Evolutionary conservation across 2,888 invertebrate genomes (phyloP).

Genomic region (Baronia brevicornis): DNA sequence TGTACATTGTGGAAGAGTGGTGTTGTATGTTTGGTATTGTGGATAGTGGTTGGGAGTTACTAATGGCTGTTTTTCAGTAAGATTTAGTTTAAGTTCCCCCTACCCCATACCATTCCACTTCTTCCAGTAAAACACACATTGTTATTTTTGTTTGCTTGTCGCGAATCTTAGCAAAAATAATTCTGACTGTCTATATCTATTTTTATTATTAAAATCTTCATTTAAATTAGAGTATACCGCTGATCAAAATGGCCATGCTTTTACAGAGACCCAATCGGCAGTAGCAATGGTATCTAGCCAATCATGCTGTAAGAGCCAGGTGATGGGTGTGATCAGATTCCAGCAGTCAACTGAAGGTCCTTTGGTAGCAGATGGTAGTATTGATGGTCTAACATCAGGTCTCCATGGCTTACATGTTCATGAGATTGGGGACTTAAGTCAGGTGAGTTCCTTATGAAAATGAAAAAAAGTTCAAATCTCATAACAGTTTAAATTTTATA

Average conservation of each 20-base stretch:
- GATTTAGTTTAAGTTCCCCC: no score
- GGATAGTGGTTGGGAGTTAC: no score
- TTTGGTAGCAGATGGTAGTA: constrained; percentile 85
- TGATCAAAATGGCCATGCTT: neutral
- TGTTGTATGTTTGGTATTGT: no score
- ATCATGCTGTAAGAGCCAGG: constrained; percentile 43
- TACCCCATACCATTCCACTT: no score
- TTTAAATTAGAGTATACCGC: neutral
- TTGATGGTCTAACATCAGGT: constrained; percentile 82
- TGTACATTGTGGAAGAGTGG: no score
- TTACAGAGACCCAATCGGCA: constrained; percentile 66
- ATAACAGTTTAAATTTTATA: neutral
- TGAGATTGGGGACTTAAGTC: constrained; percentile 92
- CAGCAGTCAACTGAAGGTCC: constrained; percentile 77
- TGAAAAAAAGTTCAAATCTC: neutral
- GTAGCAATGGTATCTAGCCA: constrained; percentile 82
- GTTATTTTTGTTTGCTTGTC: no score
- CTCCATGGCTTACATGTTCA: constrained; percentile 92
- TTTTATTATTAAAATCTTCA: neutral
- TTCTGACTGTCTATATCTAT: no score
- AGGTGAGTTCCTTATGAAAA: constrained; percentile 50
- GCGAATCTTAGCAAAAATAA: no score
- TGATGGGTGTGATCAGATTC: constrained; percentile 87
- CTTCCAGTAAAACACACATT: no score
- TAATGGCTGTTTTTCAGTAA: no score